These are phyloP conservation scores for Elachura formosa DNA, from an alignment of 2,113 vertebrate species.

Conservation along the genomic window DNA sequence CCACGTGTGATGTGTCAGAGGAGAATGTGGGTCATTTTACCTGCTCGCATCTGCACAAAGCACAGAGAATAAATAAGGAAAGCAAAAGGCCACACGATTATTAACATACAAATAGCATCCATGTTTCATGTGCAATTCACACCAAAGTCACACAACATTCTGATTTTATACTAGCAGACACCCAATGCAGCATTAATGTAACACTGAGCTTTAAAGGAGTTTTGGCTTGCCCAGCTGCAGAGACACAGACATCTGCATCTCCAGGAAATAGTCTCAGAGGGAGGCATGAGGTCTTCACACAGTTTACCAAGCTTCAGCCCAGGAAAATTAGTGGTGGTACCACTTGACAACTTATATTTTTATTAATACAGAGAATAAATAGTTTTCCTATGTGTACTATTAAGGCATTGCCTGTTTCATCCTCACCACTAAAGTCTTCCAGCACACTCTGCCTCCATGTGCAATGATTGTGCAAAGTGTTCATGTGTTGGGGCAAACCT, in stretches of 20 bases:
- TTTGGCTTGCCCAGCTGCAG: background rate
- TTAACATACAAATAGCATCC: background rate
- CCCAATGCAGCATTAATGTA: background rate
- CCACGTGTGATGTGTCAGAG: background rate
- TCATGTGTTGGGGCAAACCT: background rate
- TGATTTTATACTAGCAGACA: background rate
- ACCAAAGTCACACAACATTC: background rate
- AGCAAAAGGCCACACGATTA: background rate
- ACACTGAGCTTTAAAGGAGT: background rate
- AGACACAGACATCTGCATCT: background rate
- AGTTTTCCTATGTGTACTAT: background rate
- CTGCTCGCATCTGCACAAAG: background rate
- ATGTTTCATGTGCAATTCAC: background rate
- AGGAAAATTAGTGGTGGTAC: background rate
- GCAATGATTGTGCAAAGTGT: background rate
- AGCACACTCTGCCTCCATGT: rapidly evolving
- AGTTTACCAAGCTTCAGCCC: background rate
- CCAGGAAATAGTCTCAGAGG: background rate
- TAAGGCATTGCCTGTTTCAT: background rate
- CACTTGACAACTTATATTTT: background rate
- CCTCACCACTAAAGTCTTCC: background rate
- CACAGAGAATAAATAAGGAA: background rate
- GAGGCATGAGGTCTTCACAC: background rate
- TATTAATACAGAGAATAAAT: background rate
- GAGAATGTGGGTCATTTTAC: background rate